Conservation (phyloP, 2,797 vertebrate species). For the Ambastaia sidthimunki region DNA sequence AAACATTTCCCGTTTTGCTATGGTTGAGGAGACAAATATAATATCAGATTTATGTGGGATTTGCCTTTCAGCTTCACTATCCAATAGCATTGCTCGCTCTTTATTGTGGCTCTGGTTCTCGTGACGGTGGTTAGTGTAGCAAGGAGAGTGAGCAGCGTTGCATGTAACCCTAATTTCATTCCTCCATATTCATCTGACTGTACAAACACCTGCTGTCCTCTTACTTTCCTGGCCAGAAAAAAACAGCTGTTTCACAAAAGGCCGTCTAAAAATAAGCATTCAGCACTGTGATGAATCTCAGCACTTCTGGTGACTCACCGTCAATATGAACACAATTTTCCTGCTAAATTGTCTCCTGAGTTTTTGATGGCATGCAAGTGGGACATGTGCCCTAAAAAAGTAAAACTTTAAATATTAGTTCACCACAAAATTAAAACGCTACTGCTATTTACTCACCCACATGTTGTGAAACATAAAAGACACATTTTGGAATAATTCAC, state of each 20-base stretch:
- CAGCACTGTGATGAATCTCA: constrained; percentile 46
- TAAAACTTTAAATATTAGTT: background rate
- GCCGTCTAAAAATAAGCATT: constrained; percentile 46
- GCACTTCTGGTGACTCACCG: constrained; percentile 14
- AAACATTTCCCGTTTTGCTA: constrained; percentile 2
- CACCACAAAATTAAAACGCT: background rate
- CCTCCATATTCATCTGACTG: constrained; percentile 49
- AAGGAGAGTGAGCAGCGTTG: constrained; percentile 1
- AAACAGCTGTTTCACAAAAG: constrained; percentile 51
- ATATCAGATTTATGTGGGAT: background rate
- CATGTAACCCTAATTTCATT: constrained; percentile 22
- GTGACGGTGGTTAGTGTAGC: constrained; percentile 4
- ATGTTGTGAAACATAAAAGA: background rate
- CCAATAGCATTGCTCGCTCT: background rate
- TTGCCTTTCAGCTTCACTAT: background rate
- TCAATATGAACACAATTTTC: constrained; percentile 1
- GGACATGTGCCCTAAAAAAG: background rate
- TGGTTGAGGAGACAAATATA: background rate
- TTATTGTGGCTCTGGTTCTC: constrained; percentile 19
- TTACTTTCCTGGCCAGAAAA: constrained; percentile 25
- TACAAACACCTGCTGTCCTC: constrained; percentile 55
- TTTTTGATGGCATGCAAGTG: background rate
- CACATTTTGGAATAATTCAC: background rate
- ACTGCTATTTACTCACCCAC: background rate
- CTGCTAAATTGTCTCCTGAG: background rate